Conservation (phyloP, 2,888 invertebrate genomes). For the Ctenicera cuprea region DNA sequence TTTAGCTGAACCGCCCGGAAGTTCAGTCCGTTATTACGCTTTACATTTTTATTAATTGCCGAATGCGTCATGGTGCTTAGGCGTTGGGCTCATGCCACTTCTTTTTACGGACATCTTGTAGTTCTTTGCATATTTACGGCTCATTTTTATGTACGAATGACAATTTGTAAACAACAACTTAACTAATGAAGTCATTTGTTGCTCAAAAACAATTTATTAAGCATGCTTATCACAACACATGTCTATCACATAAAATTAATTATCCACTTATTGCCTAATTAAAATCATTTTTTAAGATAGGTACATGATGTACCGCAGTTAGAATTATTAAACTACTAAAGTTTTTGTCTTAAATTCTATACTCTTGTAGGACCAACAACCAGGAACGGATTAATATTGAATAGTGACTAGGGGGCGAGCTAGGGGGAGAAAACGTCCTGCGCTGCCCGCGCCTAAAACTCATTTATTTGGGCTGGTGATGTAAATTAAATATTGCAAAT, state of each 20-base stretch:
- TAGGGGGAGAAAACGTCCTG: too few species aligned
- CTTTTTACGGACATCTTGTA: constrained; percentile 63
- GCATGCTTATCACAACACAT: constrained; percentile 12
- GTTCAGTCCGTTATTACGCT: constrained; percentile 56
- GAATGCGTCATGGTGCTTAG: constrained; percentile 64
- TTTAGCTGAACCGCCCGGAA: constrained; percentile 54
- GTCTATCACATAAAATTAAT: background rate
- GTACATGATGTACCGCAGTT: too few species aligned
- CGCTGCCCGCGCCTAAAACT: too few species aligned
- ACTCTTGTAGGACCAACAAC: too few species aligned
- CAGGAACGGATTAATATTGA: too few species aligned
- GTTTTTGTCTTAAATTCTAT: too few species aligned
- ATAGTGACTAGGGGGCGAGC: too few species aligned
- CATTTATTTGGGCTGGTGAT: too few species aligned
- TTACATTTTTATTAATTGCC: constrained; percentile 64
- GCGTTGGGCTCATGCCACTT: constrained; percentile 62
- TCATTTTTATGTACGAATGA: constrained; percentile 58
- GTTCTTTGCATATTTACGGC: constrained; percentile 60
- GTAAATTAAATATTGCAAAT: too few species aligned
- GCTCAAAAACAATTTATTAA: background rate
- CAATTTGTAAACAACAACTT: constrained; percentile 60
- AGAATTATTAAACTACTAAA: too few species aligned
- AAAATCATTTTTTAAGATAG: too few species aligned
- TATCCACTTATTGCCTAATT: too few species aligned
- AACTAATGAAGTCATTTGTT: constrained; percentile 43